phyloP scores from a whole-genome alignment of 1,140 invertebrate species.

The Goniozus legneri region DNA sequence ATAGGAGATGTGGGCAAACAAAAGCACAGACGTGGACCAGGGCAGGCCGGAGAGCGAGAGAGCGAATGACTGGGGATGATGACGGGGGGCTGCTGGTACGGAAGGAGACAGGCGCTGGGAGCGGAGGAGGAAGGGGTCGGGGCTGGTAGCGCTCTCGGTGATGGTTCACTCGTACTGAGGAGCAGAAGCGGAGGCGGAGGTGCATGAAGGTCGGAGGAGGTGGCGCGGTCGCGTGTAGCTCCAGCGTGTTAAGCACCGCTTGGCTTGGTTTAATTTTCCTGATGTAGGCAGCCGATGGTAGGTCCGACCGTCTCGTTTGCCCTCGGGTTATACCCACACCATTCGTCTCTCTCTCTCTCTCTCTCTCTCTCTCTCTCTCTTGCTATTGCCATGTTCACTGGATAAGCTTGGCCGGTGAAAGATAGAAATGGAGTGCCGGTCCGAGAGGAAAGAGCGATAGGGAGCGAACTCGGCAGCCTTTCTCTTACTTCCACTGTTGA shows the following conservation, averaged over 20 bases:
- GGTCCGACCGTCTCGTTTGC: slow-evolving; percentile 38
- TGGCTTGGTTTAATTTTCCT: slow-evolving; percentile 56
- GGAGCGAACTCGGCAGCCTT: slow-evolving; percentile 18
- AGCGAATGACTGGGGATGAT: slow-evolving; percentile 26
- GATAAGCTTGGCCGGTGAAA: slow-evolving; percentile 14
- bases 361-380: slow-evolving; percentile 2
- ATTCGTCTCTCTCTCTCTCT: slow-evolving; percentile 32
- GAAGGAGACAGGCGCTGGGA: too few relatives aligned
- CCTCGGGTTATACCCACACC: slow-evolving; percentile 40
- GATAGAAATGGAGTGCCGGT: background rate
- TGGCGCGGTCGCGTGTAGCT: slow-evolving; percentile 44
- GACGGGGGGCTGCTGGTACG: slow-evolving; percentile 18
- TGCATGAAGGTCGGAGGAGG: slow-evolving; percentile 27
- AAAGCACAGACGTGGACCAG: slow-evolving; percentile 47
- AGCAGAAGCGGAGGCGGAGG: slow-evolving; percentile 7
- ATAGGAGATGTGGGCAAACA: slow-evolving; percentile 53
- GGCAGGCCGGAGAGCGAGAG: slow-evolving; percentile 35
- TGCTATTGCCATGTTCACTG: slow-evolving; percentile 8
- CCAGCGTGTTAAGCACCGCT: slow-evolving; percentile 54
- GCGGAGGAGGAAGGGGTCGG: slow-evolving; percentile 20
- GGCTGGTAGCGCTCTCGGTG: too few relatives aligned
- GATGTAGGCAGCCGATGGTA: slow-evolving; percentile 52
- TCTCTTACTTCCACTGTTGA: slow-evolving; percentile 32
- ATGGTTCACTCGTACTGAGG: too few relatives aligned
- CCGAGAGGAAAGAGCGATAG: slow-evolving; percentile 11